Percentiles rank a stretch among this genome's conserved stretches.
Evolutionary conservation across 1,140 invertebrate genomes (phyloP).

Genomic region (Lerema accius): DNA sequence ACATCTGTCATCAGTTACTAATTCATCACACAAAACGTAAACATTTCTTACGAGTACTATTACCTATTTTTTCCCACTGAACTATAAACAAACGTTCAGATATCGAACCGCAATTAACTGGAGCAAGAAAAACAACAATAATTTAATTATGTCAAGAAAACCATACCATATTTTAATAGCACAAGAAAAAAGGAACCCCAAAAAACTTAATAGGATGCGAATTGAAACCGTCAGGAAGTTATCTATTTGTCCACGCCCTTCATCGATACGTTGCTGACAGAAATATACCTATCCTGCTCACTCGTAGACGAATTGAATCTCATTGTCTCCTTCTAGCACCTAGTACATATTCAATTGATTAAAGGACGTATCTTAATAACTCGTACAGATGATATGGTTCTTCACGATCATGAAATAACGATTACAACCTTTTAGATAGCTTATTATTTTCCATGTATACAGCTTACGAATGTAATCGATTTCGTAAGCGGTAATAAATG

Average conservation of each 20-base stretch:
- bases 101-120: neutral
- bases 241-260: conserved; percentile 68
- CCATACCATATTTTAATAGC: neutral
- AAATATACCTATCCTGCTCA: conserved; percentile 47
- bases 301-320: conserved; percentile 14
- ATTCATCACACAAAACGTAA: too few species aligned
- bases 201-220: conserved; percentile 62
- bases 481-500: too few species aligned
- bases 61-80: neutral
- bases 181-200: conserved; percentile 17
- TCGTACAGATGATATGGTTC: conserved; percentile 15
- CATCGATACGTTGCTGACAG: conserved; percentile 27
- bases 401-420: conserved; percentile 8
- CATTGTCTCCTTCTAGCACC: conserved; percentile 7
- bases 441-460: too few species aligned
- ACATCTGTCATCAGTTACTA: too few species aligned
- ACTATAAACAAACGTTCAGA: neutral
- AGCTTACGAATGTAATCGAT: too few species aligned
- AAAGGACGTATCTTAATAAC: conserved; percentile 12
- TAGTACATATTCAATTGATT: conserved; percentile 15
- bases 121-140: neutral
- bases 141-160: neutral
- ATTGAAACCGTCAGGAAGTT: conserved; percentile 55
- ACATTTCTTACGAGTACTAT: too few species aligned
- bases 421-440: neutral